Conservation (phyloP, 2,113 vertebrate species). For the Sylvilagus bachmani region DNA sequence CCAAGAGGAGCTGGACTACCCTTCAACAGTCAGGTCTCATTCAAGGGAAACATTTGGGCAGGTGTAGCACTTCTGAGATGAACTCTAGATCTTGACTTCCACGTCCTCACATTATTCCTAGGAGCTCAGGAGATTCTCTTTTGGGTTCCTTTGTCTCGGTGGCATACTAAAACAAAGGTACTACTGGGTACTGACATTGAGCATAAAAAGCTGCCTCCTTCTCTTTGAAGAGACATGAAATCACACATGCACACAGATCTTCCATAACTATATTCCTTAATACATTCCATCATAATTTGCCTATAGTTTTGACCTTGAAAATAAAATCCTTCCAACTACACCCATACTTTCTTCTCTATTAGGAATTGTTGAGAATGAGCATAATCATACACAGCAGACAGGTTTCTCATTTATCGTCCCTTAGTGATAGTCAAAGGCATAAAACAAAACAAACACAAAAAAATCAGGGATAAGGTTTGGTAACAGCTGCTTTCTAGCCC, state of each 20-base stretch:
- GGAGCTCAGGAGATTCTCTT: not conserved
- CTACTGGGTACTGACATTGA: not conserved
- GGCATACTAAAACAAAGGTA: not conserved
- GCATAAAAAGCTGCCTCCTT: not conserved
- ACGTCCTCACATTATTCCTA: not conserved
- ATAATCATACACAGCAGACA: not conserved
- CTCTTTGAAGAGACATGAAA: not conserved
- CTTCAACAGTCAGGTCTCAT: not conserved
- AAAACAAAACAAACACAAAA: not conserved
- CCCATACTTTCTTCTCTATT: not conserved
- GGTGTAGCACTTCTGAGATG: not conserved
- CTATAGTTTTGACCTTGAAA: not conserved
- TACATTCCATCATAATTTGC: not conserved
- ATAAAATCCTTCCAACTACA: not conserved
- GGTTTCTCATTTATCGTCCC: not conserved
- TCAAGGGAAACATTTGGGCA: not conserved
- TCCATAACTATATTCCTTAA: not conserved
- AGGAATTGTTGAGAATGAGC: not conserved
- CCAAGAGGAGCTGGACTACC: not conserved
- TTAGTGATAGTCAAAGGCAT: not conserved
- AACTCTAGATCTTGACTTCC: not conserved
- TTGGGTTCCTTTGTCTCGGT: not conserved
- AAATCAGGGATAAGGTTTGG: not conserved
- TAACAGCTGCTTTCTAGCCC: not conserved
- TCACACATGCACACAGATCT: too few relatives aligned